Evolutionary conservation across 2,113 vertebrate species (phyloP), one percentile per base, ranked within the genome.

Genomic region (Mellivora capensis): DNA sequence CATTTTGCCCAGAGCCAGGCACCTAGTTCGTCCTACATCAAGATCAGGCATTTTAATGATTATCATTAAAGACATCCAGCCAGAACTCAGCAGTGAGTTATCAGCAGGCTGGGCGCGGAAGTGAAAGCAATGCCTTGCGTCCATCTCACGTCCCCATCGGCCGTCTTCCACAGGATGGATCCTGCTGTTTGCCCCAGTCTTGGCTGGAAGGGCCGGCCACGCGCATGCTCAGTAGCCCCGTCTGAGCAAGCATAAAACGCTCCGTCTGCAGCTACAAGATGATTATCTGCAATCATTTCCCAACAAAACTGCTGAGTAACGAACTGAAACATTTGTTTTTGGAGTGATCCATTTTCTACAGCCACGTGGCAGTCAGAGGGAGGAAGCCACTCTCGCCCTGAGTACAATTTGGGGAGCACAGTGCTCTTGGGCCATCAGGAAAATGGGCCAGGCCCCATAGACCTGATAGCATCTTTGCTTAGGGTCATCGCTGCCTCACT

Each of bases 271-370:
- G 91, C 97, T 94, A 42, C 0, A 3, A 54, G 59, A 7, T 0
- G 29, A 94, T 93, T 85, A 90, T 89, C 44, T 44, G 42, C 89
- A 87, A 91, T 85, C 90, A 87, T 67, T 72, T 85, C 96, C 93
- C 76, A 89, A 57, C 74, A 61, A 61, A 97, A 95, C 91, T 85
- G 90, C 96, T 97, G 95, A 97, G 96, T 95, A 90, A 96, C 7
- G 10, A 87, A 72, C 67, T 18, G 67, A 97, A 90, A 96, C 80
- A 12, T n/a, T 97, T 80, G 91, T 34, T 95, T 98, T 82, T 52
- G 76, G 96, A 96, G 96, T n/a, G 64, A 88, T 90, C 87, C 59
- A 10, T 87, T 91, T 96, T 86, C 95, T 93, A 74, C 71, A 84
- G 49, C 88, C 79, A 47, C 31, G 86, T 54, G 7, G 14, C 61